Percentiles rank a stretch among this genome's conserved stretches.
Evolutionary conservation across 2,113 vertebrate genomes (phyloP).

Genomic region (Dolichallabes microphthalmus): DNA sequence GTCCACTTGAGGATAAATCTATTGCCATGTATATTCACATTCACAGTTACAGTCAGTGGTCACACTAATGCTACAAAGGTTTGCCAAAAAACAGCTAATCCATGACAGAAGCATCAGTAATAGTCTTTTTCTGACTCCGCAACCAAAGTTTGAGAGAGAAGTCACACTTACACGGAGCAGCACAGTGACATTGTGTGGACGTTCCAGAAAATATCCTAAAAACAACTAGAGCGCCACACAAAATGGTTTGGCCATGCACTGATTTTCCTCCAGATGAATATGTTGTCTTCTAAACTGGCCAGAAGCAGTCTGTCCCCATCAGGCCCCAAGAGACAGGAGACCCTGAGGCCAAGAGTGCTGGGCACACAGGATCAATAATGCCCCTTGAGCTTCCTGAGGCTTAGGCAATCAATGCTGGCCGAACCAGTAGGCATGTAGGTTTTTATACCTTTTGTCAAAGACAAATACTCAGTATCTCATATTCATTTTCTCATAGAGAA

Average conservation of each 20-base stretch:
- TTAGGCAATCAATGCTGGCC: slow-evolving; percentile 40
- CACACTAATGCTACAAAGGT: slow-evolving; percentile 28
- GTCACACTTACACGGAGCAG: background rate
- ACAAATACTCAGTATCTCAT: slow-evolving; percentile 25
- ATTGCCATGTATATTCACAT: background rate
- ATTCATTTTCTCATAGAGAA: slow-evolving; percentile 22
- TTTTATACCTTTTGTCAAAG: slow-evolving; percentile 17
- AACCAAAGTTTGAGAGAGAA: background rate
- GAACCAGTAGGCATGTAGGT: slow-evolving; percentile 12
- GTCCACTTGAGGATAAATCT: background rate
- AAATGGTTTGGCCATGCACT: background rate
- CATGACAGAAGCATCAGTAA: slow-evolving; percentile 37
- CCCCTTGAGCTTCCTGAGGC: slow-evolving; percentile 43
- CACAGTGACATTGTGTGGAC: slow-evolving; percentile 38
- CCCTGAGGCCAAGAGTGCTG: slow-evolving; percentile 66
- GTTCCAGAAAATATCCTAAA: background rate
- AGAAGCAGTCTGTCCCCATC: slow-evolving; percentile 62
- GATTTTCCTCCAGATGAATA: slow-evolving; percentile 28
- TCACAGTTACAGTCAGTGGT: slow-evolving; percentile 1
- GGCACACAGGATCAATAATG: slow-evolving; percentile 51
- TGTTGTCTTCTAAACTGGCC: slow-evolving; percentile 47
- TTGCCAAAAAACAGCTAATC: slow-evolving; percentile 28
- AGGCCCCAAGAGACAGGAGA: slow-evolving; percentile 60
- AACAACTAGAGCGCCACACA: background rate
- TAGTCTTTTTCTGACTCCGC: slow-evolving; percentile 4